phyloP scores from a whole-genome alignment of 2,797 vertebrate genomes.

The Tarsius wallacei region DNA sequence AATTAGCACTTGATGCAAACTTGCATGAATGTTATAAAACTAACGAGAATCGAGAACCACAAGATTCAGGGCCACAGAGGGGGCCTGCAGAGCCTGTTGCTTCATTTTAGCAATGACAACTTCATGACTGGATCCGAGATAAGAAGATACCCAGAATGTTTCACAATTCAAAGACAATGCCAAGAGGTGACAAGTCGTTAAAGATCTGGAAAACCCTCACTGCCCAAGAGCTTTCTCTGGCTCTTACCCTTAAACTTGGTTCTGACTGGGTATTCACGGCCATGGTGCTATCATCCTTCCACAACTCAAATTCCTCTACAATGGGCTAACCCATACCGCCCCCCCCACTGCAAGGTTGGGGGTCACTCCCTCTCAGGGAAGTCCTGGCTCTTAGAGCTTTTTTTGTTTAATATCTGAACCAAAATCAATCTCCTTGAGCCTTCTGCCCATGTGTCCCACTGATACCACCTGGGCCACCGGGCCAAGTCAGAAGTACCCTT shows the following conservation, averaged over 20 bases:
- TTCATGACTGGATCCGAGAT: not conserved
- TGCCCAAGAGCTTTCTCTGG: not conserved
- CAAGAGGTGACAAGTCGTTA: not conserved
- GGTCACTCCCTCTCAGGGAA: not conserved
- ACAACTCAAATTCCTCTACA: fast-evolving
- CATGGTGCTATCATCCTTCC: fast-evolving
- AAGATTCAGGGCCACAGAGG: fast-evolving
- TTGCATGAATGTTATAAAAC: constrained; percentile 20
- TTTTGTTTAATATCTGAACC: not conserved
- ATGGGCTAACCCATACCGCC: not conserved
- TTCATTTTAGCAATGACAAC: fast-evolving
- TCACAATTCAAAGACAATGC: not conserved
- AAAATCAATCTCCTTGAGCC: not conserved
- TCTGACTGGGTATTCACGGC: too few relatives aligned
- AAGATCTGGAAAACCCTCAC: not conserved
- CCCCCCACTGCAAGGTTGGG: not conserved
- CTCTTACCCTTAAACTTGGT: fast-evolving
- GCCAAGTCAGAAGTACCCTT: fast-evolving
- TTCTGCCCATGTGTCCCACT: fast-evolving
- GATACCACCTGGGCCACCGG: not conserved
- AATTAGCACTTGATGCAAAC: constrained; percentile 74
- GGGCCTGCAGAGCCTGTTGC: fast-evolving
- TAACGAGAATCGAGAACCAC: not conserved
- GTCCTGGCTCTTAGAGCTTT: not conserved
- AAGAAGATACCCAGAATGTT: not conserved